Evolutionary conservation across 2,113 vertebrate species (phyloP).

Genomic region (Muntiacus muntjak): DNA sequence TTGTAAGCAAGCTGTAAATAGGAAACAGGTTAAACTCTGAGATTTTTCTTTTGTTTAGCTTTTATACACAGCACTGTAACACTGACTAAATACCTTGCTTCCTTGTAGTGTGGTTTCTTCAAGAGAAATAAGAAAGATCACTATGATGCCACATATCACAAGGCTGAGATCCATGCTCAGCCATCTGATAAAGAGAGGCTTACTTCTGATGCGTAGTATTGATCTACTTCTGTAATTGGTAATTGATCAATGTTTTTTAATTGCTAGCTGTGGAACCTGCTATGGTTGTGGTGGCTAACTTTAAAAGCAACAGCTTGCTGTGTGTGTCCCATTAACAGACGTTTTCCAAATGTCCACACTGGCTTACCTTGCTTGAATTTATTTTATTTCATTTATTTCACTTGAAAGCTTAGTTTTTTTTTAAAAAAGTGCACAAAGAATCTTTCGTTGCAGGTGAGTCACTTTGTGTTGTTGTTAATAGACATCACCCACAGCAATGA

Average conservation of each 20-base stretch:
- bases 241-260: constrained; percentile 83
- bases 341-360: constrained; percentile 76
- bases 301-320: constrained; percentile 77
- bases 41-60: constrained; percentile 55
- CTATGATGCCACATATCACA: constrained; percentile 95
- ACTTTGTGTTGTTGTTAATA: not conserved
- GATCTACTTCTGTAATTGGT: constrained; percentile 90
- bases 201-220: constrained; percentile 96
- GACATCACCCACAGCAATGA: constrained; percentile 25
- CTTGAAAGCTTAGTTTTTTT: constrained; percentile 48
- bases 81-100: constrained; percentile 89
- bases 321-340: constrained; percentile 81
- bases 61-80: constrained; percentile 62
- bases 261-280: constrained; percentile 83
- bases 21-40: constrained; percentile 28
- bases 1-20: not conserved
- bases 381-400: constrained; percentile 68
- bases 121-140: constrained; percentile 97
- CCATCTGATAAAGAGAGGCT: constrained; percentile 99
- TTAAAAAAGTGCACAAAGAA: constrained; percentile 11
- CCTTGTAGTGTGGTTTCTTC: constrained; percentile 99
- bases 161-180: constrained; percentile 99
- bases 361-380: constrained; percentile 78
- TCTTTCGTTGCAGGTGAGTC: constrained; percentile 50
- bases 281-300: constrained; percentile 88